Percentiles rank a stretch among this genome's conserved stretches.
These are phyloP conservation scores for Platysternon megacephalum DNA, from an alignment of 2,113 vertebrate genomes.

Conservation along the genomic window DNA sequence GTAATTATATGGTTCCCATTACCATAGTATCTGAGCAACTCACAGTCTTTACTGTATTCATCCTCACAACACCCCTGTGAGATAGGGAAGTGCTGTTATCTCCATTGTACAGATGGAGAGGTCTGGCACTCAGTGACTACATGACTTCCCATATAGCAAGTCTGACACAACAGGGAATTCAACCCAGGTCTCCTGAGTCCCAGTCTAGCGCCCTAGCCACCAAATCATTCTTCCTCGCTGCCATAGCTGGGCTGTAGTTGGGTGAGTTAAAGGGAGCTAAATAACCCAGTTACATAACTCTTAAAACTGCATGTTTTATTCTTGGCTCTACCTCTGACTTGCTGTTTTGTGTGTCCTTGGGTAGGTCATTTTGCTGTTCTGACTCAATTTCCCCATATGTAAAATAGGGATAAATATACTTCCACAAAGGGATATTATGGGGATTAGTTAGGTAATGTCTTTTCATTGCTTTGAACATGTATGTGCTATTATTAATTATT, in stretches of 20 bases:
- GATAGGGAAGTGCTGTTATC: not conserved
- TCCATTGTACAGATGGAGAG: not conserved
- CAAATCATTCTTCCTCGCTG: not conserved
- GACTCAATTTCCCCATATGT: not conserved
- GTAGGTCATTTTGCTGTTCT: not conserved
- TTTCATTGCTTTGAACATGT: not conserved
- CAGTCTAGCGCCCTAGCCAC: not conserved
- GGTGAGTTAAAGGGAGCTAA: not conserved
- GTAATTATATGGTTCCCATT: not conserved
- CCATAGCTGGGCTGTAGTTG: not conserved
- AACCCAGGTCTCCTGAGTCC: not conserved
- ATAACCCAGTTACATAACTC: not conserved
- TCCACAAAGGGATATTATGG: not conserved
- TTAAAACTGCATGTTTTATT: not conserved
- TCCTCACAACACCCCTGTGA: not conserved
- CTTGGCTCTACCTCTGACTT: not conserved
- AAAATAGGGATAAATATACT: not conserved
- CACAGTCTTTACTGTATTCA: not conserved
- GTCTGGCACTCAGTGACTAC: not conserved
- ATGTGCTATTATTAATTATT: too few species aligned
- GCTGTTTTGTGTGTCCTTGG: not conserved
- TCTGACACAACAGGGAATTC: not conserved
- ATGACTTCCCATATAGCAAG: not conserved
- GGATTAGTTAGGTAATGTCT: not conserved
- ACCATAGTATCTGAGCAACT: not conserved